These are phyloP conservation scores for Falcaria lacertinaria DNA, from an alignment of 2,888 invertebrate species.

Conservation along the genomic window DNA sequence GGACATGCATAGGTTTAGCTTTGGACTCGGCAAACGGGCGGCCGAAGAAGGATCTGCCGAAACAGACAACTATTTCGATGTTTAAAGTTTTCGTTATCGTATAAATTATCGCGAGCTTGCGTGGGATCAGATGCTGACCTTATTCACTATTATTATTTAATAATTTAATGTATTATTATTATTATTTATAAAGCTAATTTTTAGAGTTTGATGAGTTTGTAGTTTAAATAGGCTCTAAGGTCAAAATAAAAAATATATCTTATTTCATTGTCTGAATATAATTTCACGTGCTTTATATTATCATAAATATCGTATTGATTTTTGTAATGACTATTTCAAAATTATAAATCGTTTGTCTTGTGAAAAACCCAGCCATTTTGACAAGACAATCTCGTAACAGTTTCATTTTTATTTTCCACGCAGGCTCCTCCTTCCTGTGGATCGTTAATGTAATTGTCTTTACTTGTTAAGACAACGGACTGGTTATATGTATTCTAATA, in stretches of 20 bases:
- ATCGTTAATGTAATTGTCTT: slow-evolving; percentile 29
- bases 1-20: slow-evolving; percentile 73
- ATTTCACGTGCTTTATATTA: slow-evolving; percentile 21
- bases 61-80: slow-evolving; percentile 51
- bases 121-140: slow-evolving; percentile 30
- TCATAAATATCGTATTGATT: too few relatives aligned
- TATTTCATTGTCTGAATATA: neutral
- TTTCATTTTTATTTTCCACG: slow-evolving; percentile 16
- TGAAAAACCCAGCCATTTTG: slow-evolving; percentile 64
- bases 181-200: too few relatives aligned
- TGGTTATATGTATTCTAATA: slow-evolving; percentile 30
- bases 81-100: slow-evolving; percentile 35
- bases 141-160: too few relatives aligned
- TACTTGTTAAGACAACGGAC: slow-evolving; percentile 34
- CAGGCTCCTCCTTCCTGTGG: slow-evolving; percentile 19
- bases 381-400: slow-evolving; percentile 36
- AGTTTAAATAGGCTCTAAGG: too few relatives aligned
- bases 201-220: too few relatives aligned
- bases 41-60: slow-evolving; percentile 43
- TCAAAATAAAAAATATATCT: too few relatives aligned
- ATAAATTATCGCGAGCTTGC: slow-evolving; percentile 32
- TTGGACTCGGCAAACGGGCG: slow-evolving; percentile 79
- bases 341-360: slow-evolving; percentile 34
- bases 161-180: too few relatives aligned
- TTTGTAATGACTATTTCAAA: too few relatives aligned